Conservation (phyloP, 2,888 invertebrate genomes). For the Drosophila neotestacea region DNA sequence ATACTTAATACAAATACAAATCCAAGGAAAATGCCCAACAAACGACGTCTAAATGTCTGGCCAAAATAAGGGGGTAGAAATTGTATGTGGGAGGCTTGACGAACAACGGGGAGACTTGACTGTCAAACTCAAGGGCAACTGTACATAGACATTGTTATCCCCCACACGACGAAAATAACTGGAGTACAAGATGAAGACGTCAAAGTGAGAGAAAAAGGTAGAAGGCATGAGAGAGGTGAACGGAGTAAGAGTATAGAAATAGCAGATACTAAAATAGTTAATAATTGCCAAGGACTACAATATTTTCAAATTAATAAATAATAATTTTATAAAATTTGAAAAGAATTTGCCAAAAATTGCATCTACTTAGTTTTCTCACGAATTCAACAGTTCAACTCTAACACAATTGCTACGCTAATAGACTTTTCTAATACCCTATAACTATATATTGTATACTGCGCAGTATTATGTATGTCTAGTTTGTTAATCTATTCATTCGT, state of each 20-base stretch:
- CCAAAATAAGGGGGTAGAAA: not conserved
- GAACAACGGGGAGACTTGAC: constrained; percentile 2
- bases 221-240: not conserved
- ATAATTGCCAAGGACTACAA: too few species aligned
- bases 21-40: not conserved
- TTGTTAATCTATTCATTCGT: constrained; percentile 1
- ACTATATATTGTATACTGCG: not conserved
- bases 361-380: too few species aligned
- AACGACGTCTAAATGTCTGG: constrained; percentile 19
- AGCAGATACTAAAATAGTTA: not conserved
- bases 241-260: too few species aligned
- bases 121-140: constrained; percentile 60
- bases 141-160: constrained; percentile 36
- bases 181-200: constrained; percentile 13
- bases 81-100: not conserved
- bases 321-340: too few species aligned
- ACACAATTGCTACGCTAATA: too few species aligned
- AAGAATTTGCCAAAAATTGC: too few species aligned
- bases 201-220: not conserved
- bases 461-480: not conserved
- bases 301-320: too few species aligned
- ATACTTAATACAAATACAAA: not conserved
- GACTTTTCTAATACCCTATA: not conserved
- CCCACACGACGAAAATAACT: not conserved
- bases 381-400: too few species aligned